Evolutionary conservation across 2,797 vertebrate genomes (phyloP).

Genomic region (Spondyliosoma cantharus): DNA sequence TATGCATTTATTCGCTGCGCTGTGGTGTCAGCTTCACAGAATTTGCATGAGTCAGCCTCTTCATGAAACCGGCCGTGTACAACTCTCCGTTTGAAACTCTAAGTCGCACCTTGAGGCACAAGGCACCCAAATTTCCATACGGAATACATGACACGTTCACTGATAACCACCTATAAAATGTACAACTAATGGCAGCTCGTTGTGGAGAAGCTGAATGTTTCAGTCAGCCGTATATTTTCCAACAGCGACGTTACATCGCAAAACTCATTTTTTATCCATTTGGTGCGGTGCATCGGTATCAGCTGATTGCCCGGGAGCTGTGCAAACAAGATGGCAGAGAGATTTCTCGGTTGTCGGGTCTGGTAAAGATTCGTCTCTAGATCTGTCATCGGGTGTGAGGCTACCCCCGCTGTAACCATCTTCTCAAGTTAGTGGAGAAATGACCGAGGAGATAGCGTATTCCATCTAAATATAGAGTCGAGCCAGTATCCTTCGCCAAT

Average conservation of each 20-base stretch:
- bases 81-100: not conserved
- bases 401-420: conserved; percentile 5
- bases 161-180: not conserved
- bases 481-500: conserved; percentile 20
- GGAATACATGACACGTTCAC: not conserved
- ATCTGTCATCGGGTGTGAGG: not conserved
- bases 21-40: too few relatives aligned
- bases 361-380: not conserved
- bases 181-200: not conserved
- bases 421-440: conserved; percentile 28
- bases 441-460: not conserved
- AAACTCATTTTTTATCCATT: not conserved
- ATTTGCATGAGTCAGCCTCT: not conserved
- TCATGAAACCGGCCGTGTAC: not conserved
- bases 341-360: conserved; percentile 15
- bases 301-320: not conserved
- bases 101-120: not conserved
- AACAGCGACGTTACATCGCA: not conserved
- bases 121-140: not conserved
- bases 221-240: not conserved
- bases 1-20: too few relatives aligned
- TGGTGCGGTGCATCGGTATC: not conserved
- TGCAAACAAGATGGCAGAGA: conserved; percentile 23
- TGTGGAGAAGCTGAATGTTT: not conserved
- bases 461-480: conserved; percentile 16